These are phyloP conservation scores for Frankliniella fusca DNA, from an alignment of 2,888 invertebrate genomes.

Conservation along the genomic window DNA sequence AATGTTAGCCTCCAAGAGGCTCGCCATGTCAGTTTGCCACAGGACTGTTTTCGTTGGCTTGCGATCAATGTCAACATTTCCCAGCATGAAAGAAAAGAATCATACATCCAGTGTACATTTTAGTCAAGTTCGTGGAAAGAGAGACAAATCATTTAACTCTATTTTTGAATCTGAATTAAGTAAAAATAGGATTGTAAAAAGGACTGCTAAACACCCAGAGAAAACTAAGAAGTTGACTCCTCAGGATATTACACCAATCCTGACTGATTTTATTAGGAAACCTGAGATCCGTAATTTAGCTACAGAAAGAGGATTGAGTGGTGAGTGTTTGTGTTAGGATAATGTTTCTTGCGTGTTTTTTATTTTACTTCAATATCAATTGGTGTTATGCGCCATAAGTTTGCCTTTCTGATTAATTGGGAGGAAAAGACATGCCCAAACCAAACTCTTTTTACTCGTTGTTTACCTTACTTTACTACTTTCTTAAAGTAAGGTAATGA, in stretches of 20 bases:
- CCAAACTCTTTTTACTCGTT: too few species aligned
- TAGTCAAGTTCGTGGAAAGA: background rate
- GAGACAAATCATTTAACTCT: background rate
- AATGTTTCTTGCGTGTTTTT: too few species aligned
- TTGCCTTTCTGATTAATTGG: background rate
- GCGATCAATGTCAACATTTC: background rate
- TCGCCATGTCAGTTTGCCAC: background rate
- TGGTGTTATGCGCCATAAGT: background rate
- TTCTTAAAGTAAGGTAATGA: background rate
- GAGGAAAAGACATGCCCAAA: too few species aligned
- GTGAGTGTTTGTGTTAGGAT: background rate
- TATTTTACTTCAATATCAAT: background rate
- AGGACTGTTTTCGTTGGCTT: background rate
- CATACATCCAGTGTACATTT: background rate
- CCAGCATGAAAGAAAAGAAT: background rate
- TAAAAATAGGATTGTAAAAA: background rate
- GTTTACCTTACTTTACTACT: too few species aligned
- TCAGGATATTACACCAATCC: background rate
- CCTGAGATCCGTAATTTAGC: background rate
- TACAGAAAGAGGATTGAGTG: background rate
- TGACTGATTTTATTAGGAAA: background rate
- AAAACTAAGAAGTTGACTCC: background rate
- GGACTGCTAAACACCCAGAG: background rate
- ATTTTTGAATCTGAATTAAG: background rate
- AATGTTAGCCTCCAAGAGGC: background rate